Conservation (phyloP, 2,113 vertebrate genomes). For the Gobio gobio region DNA sequence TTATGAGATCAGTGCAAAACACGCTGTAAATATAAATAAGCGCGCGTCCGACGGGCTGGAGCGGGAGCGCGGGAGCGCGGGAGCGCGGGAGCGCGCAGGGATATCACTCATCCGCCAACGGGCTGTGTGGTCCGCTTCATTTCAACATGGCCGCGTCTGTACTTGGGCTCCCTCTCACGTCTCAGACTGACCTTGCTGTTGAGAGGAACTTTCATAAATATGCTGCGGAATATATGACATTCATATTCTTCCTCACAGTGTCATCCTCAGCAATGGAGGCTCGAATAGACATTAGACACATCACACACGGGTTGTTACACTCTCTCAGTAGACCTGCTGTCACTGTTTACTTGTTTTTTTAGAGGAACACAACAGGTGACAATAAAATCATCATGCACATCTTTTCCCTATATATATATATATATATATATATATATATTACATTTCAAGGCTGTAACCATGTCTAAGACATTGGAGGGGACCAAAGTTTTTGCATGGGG, state of each 20-base stretch:
- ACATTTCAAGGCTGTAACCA: too few species aligned
- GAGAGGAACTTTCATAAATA: constrained; percentile 62
- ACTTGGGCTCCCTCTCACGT: constrained; percentile 41
- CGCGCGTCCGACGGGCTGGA: not conserved
- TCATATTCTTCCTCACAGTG: not conserved
- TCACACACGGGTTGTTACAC: too few species aligned
- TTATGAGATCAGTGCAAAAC: constrained; percentile 82
- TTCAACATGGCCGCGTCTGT: constrained; percentile 79
- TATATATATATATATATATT: too few species aligned
- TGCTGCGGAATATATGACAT: constrained; percentile 33
- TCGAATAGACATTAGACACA: not conserved
- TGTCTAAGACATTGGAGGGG: too few species aligned
- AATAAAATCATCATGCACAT: not conserved
- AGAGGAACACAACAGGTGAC: not conserved
- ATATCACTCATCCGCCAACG: constrained; percentile 64
- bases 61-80: too few species aligned
- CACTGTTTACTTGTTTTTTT: not conserved
- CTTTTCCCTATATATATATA: too few species aligned
- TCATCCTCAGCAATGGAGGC: not conserved
- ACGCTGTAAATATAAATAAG: constrained; percentile 84
- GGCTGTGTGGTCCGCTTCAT: constrained; percentile 76
- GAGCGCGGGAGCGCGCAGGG: too few species aligned
- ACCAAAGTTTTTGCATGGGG: too few species aligned
- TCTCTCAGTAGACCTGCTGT: too few species aligned
- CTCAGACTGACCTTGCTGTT: constrained; percentile 57